Conservation (phyloP, 1,140 invertebrate species). For the Heliconius himera region DNA sequence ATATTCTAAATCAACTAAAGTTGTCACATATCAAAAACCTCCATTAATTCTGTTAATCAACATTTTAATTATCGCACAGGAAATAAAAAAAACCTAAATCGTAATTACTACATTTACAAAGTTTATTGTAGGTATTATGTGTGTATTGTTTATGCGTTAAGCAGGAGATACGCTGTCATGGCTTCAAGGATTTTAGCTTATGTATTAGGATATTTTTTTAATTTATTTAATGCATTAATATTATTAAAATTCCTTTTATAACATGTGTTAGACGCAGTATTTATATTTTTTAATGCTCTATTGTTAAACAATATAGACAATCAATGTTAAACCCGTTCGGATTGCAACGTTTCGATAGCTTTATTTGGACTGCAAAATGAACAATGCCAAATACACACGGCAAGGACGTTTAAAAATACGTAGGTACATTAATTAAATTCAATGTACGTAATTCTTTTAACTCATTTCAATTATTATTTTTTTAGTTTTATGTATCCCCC, state of each 20-base stretch:
- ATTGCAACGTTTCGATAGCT: conserved; percentile 22
- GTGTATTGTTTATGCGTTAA: not conserved
- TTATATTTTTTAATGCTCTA: not conserved
- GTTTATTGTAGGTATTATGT: not conserved
- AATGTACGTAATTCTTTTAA: not conserved
- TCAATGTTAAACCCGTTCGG: conserved; percentile 32
- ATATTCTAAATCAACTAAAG: not conserved
- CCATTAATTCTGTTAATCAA: not conserved
- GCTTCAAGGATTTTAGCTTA: not conserved
- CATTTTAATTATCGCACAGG: not conserved
- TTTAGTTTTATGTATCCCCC: no score
- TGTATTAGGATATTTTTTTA: not conserved
- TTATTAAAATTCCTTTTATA: not conserved
- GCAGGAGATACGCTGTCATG: not conserved
- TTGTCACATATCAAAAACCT: not conserved
- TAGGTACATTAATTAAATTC: conserved; percentile 11
- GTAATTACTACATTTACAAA: not conserved
- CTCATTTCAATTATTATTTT: not conserved
- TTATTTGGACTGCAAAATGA: conserved; percentile 32
- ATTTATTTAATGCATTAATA: not conserved
- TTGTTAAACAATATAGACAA: conserved; percentile 20
- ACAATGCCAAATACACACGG: conserved; percentile 22
- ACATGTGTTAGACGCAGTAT: not conserved
- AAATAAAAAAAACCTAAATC: not conserved
- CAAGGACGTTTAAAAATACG: conserved; percentile 24